phyloP scores from a whole-genome alignment of 2,888 invertebrate genomes.

The Standfussiana lucernea region DNA sequence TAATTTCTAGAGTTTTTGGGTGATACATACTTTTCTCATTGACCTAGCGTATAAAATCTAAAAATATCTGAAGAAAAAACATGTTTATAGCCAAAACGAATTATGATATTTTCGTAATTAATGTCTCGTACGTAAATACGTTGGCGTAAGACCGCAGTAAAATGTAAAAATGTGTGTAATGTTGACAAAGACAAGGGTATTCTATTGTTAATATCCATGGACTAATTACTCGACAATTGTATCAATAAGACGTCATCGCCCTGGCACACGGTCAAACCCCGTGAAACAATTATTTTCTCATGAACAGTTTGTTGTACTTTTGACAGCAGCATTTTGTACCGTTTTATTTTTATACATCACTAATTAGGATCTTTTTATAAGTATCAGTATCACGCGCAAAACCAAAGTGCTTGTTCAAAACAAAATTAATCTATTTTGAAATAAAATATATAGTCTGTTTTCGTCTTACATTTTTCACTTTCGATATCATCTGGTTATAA shows the following conservation, averaged over 20 bases:
- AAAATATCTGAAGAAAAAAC: background rate
- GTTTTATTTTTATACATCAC: background rate
- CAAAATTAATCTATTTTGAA: background rate
- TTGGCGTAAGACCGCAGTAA: background rate
- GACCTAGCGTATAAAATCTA: background rate
- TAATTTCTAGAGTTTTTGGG: background rate
- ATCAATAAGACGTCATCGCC: slow-evolving; percentile 59
- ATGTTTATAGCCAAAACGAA: background rate
- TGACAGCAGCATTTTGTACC: slow-evolving; percentile 15
- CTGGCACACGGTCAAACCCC: slow-evolving; percentile 57
- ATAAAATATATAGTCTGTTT: background rate
- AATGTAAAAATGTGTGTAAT: slow-evolving; percentile 17
- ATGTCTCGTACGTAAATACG: slow-evolving; percentile 16
- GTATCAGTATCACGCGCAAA: background rate
- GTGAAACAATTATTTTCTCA: slow-evolving; percentile 28
- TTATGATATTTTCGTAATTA: slow-evolving; percentile 2
- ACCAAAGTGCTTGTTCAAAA: background rate
- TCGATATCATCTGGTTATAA: background rate
- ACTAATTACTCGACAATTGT: slow-evolving; percentile 63
- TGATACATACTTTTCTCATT: background rate
- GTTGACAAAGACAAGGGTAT: slow-evolving; percentile 35
- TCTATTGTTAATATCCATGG: slow-evolving; percentile 56
- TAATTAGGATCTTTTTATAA: background rate
- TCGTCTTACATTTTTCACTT: background rate
- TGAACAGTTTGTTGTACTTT: slow-evolving; percentile 38